phyloP scores from a whole-genome alignment of 30 jellyfish, hydroid and myxozoan species.

The Turritopsis dohrnii region DNA sequence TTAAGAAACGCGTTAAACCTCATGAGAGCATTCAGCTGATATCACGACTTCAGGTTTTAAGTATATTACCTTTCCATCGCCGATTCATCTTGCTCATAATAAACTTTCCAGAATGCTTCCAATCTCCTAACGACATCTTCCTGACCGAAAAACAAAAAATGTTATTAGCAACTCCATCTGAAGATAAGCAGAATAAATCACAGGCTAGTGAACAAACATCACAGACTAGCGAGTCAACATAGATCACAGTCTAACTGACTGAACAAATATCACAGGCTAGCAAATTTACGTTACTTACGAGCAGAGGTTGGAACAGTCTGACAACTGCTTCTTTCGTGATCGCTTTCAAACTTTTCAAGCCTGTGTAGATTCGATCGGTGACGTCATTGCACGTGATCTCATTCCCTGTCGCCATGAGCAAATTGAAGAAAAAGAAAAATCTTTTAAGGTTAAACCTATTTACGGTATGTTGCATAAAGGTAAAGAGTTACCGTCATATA shows the following conservation, averaged over 20 bases:
- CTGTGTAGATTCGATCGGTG: not conserved
- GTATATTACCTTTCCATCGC: not conserved
- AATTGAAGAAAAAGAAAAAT: not conserved
- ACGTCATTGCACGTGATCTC: not conserved
- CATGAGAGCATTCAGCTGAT: no score
- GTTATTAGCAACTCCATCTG: not conserved
- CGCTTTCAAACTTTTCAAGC: not conserved
- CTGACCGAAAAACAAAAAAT: not conserved
- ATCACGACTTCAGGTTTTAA: no score
- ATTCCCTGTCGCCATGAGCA: not conserved
- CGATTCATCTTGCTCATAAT: not conserved
- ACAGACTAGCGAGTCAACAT: no score
- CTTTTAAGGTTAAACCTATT: not conserved
- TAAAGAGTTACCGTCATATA: conserved; percentile 33
- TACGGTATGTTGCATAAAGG: no score
- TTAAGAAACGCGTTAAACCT: no score
- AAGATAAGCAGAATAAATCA: not conserved
- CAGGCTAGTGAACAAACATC: not conserved
- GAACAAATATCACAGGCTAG: not conserved
- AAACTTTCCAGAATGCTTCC: not conserved
- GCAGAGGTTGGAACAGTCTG: not conserved
- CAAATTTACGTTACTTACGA: not conserved
- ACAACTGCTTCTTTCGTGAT: not conserved
- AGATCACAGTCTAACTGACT: not conserved
- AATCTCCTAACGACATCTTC: not conserved